These are phyloP conservation scores for Clinocottus analis DNA, from an alignment of 2,113 vertebrate genomes.

Conservation along the genomic window DNA sequence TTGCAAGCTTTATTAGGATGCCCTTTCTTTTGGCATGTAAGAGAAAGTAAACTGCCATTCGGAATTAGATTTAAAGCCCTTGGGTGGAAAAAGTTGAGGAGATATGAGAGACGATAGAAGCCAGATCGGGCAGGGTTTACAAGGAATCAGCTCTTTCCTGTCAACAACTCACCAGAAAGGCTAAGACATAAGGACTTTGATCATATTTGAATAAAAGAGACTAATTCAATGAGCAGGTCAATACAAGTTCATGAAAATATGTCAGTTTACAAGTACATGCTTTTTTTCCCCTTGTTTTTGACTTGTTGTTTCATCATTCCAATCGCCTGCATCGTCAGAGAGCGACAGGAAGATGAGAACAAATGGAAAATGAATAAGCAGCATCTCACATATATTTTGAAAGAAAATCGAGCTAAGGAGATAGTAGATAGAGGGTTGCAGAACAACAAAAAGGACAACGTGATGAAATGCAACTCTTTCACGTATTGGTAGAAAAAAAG, in stretches of 20 bases:
- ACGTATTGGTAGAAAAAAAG: constrained; percentile 29
- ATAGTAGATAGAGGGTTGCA: neutral
- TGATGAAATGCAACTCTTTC: constrained; percentile 36
- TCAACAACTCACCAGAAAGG: constrained; percentile 11
- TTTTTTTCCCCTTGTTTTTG: neutral
- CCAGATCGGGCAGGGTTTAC: constrained; percentile 24
- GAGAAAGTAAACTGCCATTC: constrained; percentile 53
- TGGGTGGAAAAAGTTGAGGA: constrained; percentile 15
- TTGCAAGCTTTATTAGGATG: constrained; percentile 64
- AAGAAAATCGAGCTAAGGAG: constrained; percentile 23
- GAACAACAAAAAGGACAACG: constrained; percentile 34
- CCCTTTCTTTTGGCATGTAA: constrained; percentile 67
- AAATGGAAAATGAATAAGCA: constrained; percentile 45
- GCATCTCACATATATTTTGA: constrained; percentile 46
- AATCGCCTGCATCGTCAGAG: constrained; percentile 5
- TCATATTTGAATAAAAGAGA: constrained; percentile 15
- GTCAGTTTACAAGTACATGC: neutral
- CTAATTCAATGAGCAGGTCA: neutral
- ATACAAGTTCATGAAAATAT: constrained; percentile 6
- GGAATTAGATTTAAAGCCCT: constrained; percentile 47
- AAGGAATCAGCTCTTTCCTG: constrained; percentile 9
- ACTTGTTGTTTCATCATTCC: constrained; percentile 19
- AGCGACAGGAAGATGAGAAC: constrained; percentile 37
- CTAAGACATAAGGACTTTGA: neutral
- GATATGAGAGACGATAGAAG: constrained; percentile 23